A percentile compares a stretch with the other conserved stretches of the same genome.
phyloP scores from a whole-genome alignment of 2,113 vertebrate species.

The Addax nasomaculatus region DNA sequence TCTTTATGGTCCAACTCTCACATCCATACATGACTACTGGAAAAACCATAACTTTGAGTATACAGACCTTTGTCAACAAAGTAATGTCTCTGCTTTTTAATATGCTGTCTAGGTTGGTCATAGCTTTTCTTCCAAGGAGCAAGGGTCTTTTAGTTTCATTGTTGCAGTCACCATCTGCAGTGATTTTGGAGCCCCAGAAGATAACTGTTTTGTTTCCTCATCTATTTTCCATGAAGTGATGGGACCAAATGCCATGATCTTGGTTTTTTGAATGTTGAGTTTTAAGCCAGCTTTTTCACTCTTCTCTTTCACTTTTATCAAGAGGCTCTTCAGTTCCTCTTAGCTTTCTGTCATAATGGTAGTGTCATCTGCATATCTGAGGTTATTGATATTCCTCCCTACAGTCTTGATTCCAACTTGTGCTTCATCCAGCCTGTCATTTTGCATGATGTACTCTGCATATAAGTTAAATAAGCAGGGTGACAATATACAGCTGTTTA shows the following conservation, averaged over 20 bases:
- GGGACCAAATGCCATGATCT: neutral
- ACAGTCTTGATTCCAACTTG: neutral
- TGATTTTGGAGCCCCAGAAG: neutral
- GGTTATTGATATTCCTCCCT: neutral
- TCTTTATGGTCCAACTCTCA: neutral
- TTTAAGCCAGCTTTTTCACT: neutral
- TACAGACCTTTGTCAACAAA: neutral
- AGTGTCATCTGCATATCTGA: neutral
- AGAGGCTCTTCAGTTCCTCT: neutral
- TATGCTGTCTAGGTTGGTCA: neutral
- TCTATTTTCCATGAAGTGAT: neutral
- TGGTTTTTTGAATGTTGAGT: neutral
- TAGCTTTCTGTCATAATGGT: neutral
- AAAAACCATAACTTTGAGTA: neutral
- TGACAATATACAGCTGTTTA: neutral
- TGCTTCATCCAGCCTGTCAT: neutral
- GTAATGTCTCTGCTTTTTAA: neutral
- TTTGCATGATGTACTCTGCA: neutral
- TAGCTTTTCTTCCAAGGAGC: neutral
- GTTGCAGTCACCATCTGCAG: neutral
- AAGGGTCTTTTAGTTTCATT: neutral
- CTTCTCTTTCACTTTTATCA: neutral
- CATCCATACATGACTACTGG: neutral
- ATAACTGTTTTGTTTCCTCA: neutral
- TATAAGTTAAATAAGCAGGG: neutral